Conservation (phyloP, 2,888 invertebrate species). For the Tipula lateralis region DNA sequence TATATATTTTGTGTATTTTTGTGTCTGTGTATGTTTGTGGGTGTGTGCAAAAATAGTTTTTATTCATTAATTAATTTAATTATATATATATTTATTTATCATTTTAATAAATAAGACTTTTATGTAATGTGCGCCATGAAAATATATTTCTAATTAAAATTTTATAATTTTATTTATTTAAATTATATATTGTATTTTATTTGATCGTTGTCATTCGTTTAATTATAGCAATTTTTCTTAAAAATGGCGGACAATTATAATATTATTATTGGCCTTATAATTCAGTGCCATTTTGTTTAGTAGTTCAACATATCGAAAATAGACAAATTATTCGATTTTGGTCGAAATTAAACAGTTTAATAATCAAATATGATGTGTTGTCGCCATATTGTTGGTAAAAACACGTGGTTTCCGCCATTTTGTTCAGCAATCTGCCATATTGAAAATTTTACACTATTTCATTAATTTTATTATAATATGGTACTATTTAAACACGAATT, state of each 20-base stretch:
- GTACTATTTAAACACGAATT: not conserved
- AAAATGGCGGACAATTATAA: not conserved
- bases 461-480: too few species aligned
- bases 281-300: too few species aligned
- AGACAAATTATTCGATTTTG: not conserved
- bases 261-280: not conserved
- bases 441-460: too few species aligned
- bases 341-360: not conserved
- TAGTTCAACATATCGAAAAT: not conserved
- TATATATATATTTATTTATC: not conserved
- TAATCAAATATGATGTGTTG: not conserved
- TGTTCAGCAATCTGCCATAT: too few species aligned
- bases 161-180: not conserved
- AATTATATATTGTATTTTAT: not conserved
- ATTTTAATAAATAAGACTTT: not conserved
- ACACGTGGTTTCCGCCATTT: not conserved
- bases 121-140: not conserved
- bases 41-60: constrained; percentile 4
- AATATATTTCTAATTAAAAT: not conserved
- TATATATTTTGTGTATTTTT: not conserved
- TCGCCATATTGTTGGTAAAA: not conserved
- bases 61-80: not conserved
- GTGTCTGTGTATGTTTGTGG: not conserved
- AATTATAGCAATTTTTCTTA: not conserved
- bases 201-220: not conserved